Percentiles rank a stretch among this genome's conserved stretches.
Conservation (phyloP, 2,113 vertebrate species). For the Mus spicilegus region DNA sequence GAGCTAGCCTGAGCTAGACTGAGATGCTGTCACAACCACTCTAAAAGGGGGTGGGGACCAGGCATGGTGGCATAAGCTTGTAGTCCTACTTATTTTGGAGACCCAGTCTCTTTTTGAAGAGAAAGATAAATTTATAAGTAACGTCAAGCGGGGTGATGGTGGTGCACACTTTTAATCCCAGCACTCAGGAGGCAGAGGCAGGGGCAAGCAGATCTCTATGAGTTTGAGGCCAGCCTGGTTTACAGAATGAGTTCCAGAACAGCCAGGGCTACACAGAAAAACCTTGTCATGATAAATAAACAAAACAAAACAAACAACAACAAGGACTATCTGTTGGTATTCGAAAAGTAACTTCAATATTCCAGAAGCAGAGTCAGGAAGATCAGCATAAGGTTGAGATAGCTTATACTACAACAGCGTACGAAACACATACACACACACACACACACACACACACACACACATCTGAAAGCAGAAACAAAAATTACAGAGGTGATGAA, state of each 20-base stretch:
- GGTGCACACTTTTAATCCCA: not conserved
- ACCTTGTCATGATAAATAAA: not conserved
- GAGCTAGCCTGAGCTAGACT: not conserved
- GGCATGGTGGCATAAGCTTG: not conserved
- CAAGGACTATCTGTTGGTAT: not conserved
- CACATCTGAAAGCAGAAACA: not conserved
- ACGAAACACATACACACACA: not conserved
- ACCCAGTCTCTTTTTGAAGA: not conserved
- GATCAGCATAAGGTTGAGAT: not conserved
- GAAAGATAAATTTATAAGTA: not conserved
- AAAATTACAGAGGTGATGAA: not conserved
- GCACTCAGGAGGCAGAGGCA: not conserved
- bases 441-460: not conserved
- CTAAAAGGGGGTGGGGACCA: not conserved
- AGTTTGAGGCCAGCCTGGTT: not conserved
- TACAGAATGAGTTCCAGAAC: not conserved
- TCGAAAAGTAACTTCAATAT: not conserved
- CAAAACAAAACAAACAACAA: not conserved
- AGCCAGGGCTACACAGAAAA: not conserved
- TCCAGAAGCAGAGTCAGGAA: not conserved
- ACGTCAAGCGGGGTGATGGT: not conserved
- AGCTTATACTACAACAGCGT: not conserved
- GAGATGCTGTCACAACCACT: not conserved
- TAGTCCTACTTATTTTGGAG: not conserved
- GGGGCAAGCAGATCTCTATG: not conserved